Conservation (phyloP, 1,140 invertebrate species). For the Homarus americanus region DNA sequence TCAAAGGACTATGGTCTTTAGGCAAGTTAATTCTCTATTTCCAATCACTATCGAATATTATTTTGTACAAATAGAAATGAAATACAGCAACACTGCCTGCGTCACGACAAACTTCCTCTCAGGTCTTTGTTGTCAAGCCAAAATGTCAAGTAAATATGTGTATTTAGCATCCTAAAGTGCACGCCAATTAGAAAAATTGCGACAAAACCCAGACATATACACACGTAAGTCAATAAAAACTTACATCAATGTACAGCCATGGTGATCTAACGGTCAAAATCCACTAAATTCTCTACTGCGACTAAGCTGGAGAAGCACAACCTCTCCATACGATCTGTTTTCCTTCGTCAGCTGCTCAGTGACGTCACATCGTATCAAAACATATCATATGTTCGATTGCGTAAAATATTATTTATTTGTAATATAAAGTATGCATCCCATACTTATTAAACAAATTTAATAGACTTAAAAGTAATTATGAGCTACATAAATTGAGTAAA, state of each 20-base stretch:
- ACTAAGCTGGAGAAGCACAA: not conserved
- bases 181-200: not conserved
- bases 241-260: not conserved
- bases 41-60: no score
- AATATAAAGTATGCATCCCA: not conserved
- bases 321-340: conserved; percentile 46
- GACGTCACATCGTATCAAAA: conserved; percentile 45
- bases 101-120: conserved; percentile 31
- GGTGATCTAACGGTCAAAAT: conserved; percentile 1
- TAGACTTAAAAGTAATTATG: no score
- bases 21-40: no score
- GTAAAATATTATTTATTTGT: not conserved
- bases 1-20: no score
- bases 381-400: not conserved
- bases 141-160: not conserved
- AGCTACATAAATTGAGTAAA: no score
- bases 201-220: not conserved
- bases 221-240: not conserved
- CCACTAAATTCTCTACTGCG: conserved; percentile 31
- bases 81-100: conserved; percentile 17
- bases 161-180: not conserved
- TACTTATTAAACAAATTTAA: no score
- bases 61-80: not conserved
- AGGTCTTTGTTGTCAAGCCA: conserved; percentile 54
- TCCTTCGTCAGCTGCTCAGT: conserved; percentile 60